Conservation (phyloP, 2,113 vertebrate genomes). For the Grammomys surdaster region DNA sequence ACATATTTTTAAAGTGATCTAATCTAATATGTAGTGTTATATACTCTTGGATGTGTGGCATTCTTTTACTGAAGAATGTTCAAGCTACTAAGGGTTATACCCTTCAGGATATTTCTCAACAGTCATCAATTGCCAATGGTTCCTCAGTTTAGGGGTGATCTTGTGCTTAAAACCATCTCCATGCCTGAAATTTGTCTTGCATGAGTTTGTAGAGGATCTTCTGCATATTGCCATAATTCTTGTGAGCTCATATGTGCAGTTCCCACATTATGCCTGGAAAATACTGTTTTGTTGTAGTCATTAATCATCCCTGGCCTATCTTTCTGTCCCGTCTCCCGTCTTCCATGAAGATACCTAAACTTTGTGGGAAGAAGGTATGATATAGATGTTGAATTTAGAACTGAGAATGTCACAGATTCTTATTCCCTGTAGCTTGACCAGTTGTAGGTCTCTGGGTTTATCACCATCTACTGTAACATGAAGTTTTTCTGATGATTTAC, state of each 20-base stretch:
- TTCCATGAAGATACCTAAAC: neutral
- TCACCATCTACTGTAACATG: neutral
- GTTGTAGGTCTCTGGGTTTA: neutral
- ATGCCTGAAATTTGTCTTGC: neutral
- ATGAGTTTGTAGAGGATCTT: neutral
- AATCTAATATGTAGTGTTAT: neutral
- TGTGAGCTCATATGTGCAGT: neutral
- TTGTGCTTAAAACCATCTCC: neutral
- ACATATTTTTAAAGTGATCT: neutral
- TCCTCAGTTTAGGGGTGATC: neutral
- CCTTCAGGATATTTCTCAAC: neutral
- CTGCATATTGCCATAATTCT: neutral
- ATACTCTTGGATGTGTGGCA: neutral
- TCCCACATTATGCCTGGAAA: neutral
- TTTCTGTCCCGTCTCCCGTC: neutral
- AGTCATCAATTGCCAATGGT: neutral
- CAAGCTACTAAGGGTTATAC: neutral
- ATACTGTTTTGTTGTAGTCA: neutral
- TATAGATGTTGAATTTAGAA: neutral
- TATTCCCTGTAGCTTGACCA: neutral
- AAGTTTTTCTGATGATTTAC: neutral
- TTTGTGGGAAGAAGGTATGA: neutral
- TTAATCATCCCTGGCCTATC: neutral
- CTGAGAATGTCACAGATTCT: neutral
- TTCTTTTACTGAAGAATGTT: neutral